phyloP scores from a whole-genome alignment of 2,113 vertebrate species.

The Peucedramus taeniatus region DNA sequence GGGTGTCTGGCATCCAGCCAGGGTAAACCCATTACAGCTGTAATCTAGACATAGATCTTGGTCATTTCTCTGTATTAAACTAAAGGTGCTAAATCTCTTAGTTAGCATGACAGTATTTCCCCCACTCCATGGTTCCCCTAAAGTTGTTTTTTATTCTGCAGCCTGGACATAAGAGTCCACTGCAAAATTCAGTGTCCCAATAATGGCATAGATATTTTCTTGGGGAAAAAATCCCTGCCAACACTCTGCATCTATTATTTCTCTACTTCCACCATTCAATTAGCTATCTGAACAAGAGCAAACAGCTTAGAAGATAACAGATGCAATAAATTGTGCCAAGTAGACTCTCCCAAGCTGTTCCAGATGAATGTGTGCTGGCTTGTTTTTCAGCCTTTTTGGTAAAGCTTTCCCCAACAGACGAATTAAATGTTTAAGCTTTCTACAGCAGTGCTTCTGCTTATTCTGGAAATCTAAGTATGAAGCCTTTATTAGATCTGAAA shows the following conservation, averaged over 20 bases:
- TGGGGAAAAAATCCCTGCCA: not conserved
- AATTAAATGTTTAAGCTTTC: conserved; percentile 1
- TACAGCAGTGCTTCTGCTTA: not conserved
- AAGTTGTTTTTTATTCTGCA: not conserved
- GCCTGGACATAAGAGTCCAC: not conserved
- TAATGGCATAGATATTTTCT: not conserved
- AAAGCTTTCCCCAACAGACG: not conserved
- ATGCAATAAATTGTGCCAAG: not conserved
- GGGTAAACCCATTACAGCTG: not conserved
- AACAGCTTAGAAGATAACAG: not conserved
- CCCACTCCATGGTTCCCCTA: not conserved
- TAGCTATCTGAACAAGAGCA: not conserved
- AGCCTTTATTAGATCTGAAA: not conserved
- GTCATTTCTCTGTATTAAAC: not conserved
- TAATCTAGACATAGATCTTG: not conserved
- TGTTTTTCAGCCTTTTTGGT: not conserved
- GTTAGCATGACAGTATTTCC: not conserved
- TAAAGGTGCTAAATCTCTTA: not conserved
- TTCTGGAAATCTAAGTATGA: not conserved
- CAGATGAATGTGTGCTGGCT: not conserved
- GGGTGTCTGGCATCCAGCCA: not conserved
- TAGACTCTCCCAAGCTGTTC: not conserved
- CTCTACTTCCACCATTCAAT: not conserved
- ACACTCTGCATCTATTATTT: not conserved
- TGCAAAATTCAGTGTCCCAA: not conserved